Percentiles rank a stretch among this genome's conserved stretches.
These are phyloP conservation scores for Gasteruption jaculator DNA, from an alignment of 2,888 invertebrate species.

Conservation along the genomic window DNA sequence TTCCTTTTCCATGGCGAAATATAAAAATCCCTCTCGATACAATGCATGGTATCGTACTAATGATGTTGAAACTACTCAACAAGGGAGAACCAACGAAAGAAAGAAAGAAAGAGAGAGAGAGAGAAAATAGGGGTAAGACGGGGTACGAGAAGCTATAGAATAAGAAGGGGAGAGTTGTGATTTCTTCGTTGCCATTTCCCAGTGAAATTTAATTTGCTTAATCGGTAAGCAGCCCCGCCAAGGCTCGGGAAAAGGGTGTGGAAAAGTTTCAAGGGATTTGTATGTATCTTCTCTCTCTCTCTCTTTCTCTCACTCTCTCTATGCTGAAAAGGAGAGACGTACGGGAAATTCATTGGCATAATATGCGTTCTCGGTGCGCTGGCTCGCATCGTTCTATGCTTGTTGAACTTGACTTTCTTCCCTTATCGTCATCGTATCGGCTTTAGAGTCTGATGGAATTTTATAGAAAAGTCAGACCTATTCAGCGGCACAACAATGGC, in stretches of 20 bases:
- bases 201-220: slow-evolving; percentile 47
- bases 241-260: slow-evolving; percentile 15
- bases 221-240: slow-evolving; percentile 32
- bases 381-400: too few relatives aligned
- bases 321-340: slow-evolving; percentile 33
- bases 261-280: slow-evolving; percentile 40
- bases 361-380: slow-evolving; percentile 16
- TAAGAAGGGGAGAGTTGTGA: slow-evolving; percentile 28
- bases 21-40: slow-evolving; percentile 29
- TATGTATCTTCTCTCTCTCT: too few relatives aligned
- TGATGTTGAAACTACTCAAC: slow-evolving; percentile 37
- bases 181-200: slow-evolving; percentile 39
- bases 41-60: slow-evolving; percentile 31
- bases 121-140: too few relatives aligned
- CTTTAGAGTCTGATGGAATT: too few relatives aligned
- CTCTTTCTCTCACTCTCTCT: too few relatives aligned
- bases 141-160: too few relatives aligned
- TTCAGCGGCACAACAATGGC: too few relatives aligned
- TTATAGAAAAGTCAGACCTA: too few relatives aligned
- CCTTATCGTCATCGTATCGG: too few relatives aligned
- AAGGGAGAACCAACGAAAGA: slow-evolving; percentile 11
- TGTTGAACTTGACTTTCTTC: too few relatives aligned
- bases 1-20: too few relatives aligned
- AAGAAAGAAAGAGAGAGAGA: neutral
- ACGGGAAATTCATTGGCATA: slow-evolving; percentile 45